Conservation (phyloP, 2,888 invertebrate species). For the Microchrysa polita region DNA sequence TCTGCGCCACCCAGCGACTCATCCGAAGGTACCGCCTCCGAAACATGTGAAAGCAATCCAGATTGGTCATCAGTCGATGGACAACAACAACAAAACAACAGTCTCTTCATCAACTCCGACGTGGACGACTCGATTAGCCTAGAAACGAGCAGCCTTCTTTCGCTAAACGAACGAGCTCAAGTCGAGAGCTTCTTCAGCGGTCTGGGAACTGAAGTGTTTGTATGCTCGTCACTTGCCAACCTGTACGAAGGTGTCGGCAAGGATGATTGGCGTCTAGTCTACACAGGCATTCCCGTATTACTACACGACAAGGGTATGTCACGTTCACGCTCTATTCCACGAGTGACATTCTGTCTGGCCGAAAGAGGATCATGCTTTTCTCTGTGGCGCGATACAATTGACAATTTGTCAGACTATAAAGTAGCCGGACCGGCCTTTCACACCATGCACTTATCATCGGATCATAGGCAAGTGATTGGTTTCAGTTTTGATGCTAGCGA, state of each 20-base stretch:
- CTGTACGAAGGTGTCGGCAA: conserved; percentile 72
- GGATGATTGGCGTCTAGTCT: conserved; percentile 76
- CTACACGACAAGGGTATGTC: conserved; percentile 81
- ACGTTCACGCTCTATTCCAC: conserved; percentile 72
- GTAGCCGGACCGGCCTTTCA: conserved; percentile 79
- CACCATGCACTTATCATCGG: conserved; percentile 80
- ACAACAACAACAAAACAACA: conserved; percentile 56
- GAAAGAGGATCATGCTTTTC: conserved; percentile 84
- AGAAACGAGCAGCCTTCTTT: conserved; percentile 65
- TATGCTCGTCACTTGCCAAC: conserved; percentile 79
- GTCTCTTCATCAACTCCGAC: conserved; percentile 61
- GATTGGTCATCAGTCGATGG: conserved; percentile 63
- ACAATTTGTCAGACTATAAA: conserved; percentile 80
- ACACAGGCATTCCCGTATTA: conserved; percentile 82
- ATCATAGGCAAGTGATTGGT: conserved; percentile 80
- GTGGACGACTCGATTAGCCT: conserved; percentile 62
- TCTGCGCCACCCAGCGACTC: conserved; percentile 66
- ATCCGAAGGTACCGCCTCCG: conserved; percentile 68
- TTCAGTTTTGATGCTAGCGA: conserved; percentile 81
- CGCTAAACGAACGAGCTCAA: conserved; percentile 73
- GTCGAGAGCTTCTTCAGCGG: conserved; percentile 80
- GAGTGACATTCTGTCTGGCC: conserved; percentile 76
- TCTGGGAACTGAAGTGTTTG: conserved; percentile 80
- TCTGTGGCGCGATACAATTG: conserved; percentile 83
- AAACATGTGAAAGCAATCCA: conserved; percentile 59